These are phyloP conservation scores for Orius insidiosus DNA, from an alignment of 1,140 invertebrate species.

Conservation along the genomic window DNA sequence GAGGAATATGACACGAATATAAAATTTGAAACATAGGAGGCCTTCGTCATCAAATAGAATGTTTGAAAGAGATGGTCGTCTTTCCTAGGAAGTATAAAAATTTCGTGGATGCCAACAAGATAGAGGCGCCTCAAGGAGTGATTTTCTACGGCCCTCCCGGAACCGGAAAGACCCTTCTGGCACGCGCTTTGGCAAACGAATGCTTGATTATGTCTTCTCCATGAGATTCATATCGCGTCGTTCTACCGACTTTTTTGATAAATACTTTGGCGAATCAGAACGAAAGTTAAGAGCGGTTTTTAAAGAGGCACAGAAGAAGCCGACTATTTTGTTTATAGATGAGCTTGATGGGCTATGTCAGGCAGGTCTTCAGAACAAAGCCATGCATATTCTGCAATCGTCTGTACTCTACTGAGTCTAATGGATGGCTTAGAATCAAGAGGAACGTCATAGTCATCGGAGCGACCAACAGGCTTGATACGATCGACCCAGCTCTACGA, in stretches of 20 bases:
- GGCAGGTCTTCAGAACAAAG: constrained; percentile 75
- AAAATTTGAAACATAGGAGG: constrained; percentile 58
- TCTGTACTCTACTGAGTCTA: constrained; percentile 72
- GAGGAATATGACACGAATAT: constrained; percentile 18
- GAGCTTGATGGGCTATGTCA: constrained; percentile 77
- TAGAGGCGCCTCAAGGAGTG: constrained; percentile 74
- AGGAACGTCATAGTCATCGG: constrained; percentile 66
- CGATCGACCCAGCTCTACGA: constrained; percentile 65
- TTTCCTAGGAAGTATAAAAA: constrained; percentile 79
- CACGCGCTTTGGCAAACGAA: constrained; percentile 74
- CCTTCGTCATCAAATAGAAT: constrained; percentile 62
- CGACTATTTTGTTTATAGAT: constrained; percentile 81
- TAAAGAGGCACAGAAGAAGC: constrained; percentile 66
- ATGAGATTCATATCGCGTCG: constrained; percentile 90
- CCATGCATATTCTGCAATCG: constrained; percentile 82
- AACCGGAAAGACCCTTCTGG: constrained; percentile 69
- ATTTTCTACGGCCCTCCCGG: constrained; percentile 83
- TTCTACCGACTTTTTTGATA: constrained; percentile 81
- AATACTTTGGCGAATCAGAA: constrained; percentile 87
- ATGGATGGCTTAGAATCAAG: constrained; percentile 73
- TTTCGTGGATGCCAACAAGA: constrained; percentile 60
- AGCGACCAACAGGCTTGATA: constrained; percentile 41
- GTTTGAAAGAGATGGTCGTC: constrained; percentile 77
- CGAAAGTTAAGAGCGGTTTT: constrained; percentile 73
- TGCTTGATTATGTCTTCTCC: constrained; percentile 49